These are phyloP conservation scores for Notodonta ziczac DNA, from an alignment of 2,888 invertebrate species.

Conservation along the genomic window DNA sequence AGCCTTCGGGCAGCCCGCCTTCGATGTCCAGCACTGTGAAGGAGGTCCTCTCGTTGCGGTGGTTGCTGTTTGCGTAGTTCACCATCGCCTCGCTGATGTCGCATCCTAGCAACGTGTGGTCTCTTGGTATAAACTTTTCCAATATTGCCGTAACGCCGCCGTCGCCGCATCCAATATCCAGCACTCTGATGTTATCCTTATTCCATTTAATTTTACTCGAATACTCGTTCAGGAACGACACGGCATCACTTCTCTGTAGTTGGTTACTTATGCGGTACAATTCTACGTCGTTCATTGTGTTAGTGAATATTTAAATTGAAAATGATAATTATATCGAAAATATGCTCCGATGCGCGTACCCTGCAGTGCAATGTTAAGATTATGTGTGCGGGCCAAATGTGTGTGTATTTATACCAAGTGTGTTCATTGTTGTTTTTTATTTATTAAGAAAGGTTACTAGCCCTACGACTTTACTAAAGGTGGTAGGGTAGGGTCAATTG, in stretches of 20 bases:
- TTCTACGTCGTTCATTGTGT: slow-evolving; percentile 1
- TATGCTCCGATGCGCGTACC: not conserved
- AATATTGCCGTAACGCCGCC: slow-evolving; percentile 19
- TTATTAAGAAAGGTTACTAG: too few relatives aligned
- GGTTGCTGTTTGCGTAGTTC: slow-evolving; percentile 8
- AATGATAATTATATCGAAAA: not conserved
- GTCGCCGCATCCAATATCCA: slow-evolving; percentile 24
- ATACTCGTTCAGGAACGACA: slow-evolving; percentile 6
- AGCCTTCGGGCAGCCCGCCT: slow-evolving; percentile 5
- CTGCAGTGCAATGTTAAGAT: not conserved
- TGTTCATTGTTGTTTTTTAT: too few relatives aligned
- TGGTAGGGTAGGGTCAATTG: too few relatives aligned
- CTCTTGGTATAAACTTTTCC: slow-evolving; percentile 6
- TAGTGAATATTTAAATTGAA: not conserved
- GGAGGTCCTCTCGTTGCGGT: slow-evolving; percentile 7
- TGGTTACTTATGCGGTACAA: slow-evolving; percentile 47
- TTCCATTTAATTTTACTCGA: slow-evolving; percentile 10
- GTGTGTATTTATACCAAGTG: not conserved
- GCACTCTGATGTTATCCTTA: not conserved
- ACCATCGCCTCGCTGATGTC: slow-evolving; percentile 9
- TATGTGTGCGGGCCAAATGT: not conserved
- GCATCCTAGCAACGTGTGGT: slow-evolving; percentile 9
- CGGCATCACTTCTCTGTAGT: slow-evolving; percentile 44
- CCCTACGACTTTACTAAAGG: too few relatives aligned
- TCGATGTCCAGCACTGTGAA: slow-evolving; percentile 10